Evolutionary conservation across 92 coral and sea anemone species (phyloP).

Genomic region (Palythoa grandiflora): DNA sequence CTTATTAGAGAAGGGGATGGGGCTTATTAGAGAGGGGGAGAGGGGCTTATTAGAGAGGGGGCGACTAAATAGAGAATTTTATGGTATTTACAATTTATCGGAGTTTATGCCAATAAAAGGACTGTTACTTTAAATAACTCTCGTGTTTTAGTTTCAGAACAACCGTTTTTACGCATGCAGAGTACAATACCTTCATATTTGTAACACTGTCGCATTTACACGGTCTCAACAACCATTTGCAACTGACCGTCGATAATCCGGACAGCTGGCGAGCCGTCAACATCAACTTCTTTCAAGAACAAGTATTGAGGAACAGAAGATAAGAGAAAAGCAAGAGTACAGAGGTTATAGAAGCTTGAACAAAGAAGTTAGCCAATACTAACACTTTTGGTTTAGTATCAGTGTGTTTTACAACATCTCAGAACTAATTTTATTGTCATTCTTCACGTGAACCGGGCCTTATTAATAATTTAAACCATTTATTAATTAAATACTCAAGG

Average conservation of each 20-base stretch:
- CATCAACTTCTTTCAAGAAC: slow-evolving; percentile 42
- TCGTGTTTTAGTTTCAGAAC: background rate
- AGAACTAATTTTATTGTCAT: no score
- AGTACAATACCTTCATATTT: slow-evolving; percentile 37
- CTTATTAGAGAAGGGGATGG: no score
- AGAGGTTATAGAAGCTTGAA: background rate
- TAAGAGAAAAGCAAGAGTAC: background rate
- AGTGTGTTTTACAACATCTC: no score
- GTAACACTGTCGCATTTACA: slow-evolving; percentile 28
- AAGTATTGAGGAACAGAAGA: background rate
- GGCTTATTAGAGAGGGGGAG: no score
- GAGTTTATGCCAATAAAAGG: background rate
- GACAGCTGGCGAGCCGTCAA: slow-evolving; percentile 44
- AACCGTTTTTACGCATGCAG: background rate
- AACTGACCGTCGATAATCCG: slow-evolving; percentile 44
- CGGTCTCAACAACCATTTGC: slow-evolving; percentile 26
- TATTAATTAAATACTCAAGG: no score
- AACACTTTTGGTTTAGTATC: no score
- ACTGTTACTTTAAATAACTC: background rate
- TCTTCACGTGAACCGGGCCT: no score
- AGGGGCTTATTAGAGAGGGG: no score
- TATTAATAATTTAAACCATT: no score
- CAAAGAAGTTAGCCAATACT: background rate
- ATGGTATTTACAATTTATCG: no score
- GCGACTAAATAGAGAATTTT: no score